Percentiles rank a stretch among this genome's conserved stretches.
phyloP scores from a whole-genome alignment of 2,797 vertebrate species.

The Ctenopoma multispine region DNA sequence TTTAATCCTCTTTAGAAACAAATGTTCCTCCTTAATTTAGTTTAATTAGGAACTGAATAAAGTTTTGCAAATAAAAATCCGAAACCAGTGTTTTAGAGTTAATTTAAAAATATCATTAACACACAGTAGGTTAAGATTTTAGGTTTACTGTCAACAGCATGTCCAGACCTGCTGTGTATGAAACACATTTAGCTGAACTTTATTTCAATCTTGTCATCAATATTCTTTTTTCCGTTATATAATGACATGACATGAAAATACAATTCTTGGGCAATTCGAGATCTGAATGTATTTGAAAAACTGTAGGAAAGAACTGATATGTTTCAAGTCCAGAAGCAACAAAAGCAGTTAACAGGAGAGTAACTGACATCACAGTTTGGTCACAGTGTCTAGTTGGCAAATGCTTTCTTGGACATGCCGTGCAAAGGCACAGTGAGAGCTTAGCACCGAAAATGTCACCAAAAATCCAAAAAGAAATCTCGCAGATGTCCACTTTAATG shows the following conservation, averaged over 20 bases:
- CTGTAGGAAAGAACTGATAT: background rate
- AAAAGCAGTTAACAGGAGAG: conserved; percentile 7
- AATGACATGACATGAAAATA: too few relatives aligned
- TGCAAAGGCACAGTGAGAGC: conserved; percentile 2
- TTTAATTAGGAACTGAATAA: background rate
- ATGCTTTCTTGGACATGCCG: background rate
- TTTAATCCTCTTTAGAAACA: background rate
- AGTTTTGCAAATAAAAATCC: background rate
- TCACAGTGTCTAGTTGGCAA: background rate
- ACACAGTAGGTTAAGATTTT: background rate
- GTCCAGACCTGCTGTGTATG: background rate
- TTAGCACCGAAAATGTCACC: conserved; percentile 16
- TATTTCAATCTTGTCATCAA: background rate
- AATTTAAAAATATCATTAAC: background rate
- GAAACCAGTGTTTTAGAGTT: background rate
- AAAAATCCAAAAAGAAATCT: conserved; percentile 9
- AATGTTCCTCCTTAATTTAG: background rate
- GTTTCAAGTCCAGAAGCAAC: background rate
- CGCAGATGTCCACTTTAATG: conserved; percentile 11
- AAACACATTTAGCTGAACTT: background rate
- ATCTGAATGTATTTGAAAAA: background rate
- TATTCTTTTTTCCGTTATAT: too few relatives aligned
- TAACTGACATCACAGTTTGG: conserved; percentile 16
- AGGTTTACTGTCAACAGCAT: background rate
- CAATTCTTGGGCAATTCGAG: background rate